Evolutionary conservation across 2,113 vertebrate species (phyloP), one percentile per base, ranked within the genome.

Genomic region (Salvator merianae): DNA sequence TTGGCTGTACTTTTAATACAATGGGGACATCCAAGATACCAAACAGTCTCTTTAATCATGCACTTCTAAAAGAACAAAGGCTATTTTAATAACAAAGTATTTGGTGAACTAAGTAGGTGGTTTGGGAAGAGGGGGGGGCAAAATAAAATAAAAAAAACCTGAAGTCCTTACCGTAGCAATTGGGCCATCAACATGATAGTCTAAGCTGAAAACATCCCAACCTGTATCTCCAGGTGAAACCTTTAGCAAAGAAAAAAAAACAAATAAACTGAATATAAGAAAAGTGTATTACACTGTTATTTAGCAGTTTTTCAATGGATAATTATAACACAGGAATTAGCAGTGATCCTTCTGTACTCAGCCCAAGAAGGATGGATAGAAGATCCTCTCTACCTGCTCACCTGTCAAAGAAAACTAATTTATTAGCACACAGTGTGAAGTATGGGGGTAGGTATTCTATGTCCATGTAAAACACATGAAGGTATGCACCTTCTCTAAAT

Each of bases 171-270:
- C 99, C 86, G 99, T 99, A 80, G 99, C 98, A 82, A 99, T 99
- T 1, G 99, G 99, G 53, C 99, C 99, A 14, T 99, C 98, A 0
- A 99, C 99, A 1, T 99, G 99, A 90, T 99, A 99, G 88, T 99
- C 99, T 86, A 99, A 95, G 87, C 98, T 99, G 95, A 99, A 99
- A 66, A 99, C 99, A 72, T 99, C 99, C 99, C 99, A 99, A 26
- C 99, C 99, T 2, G 99, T 99, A 87, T 99, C 98, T 22, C 99
- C 99, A 30, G 98, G 97, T 86, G 99, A 99, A n/a, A 99, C 98
- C 99, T 99, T 72, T 59, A 59, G 14, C 59, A 85, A 83, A 89
- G 77, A 87, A n/a, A 53, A 72, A 53, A 80, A 24, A 66, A 10
- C 47, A n/a, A 66, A 22, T 1, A 53, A 53, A 30, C 9, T 47